Base-by-base conservation (phyloP, 92 coral and sea anemone genomes). In the Siderastrea radians region DNA sequence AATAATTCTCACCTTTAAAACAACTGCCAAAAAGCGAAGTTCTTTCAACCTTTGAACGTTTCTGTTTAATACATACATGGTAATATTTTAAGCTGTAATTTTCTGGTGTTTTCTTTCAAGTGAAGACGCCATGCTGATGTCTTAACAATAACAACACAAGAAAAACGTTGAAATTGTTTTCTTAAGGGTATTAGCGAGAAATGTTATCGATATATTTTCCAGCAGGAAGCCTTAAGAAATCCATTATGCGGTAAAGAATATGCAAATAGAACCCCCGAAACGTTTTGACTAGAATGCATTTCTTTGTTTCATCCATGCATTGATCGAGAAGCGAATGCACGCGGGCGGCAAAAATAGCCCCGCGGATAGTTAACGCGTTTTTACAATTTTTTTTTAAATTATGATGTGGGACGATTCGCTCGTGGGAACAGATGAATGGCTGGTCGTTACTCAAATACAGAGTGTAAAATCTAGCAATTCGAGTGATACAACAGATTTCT, bases 31-130 rank as follows among this genome's bases (percentile, higher is more conserved):
- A 11, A 61, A n/a, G 43, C 19, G 57, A 5, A 61, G 17, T 61
- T n/a, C 19, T 26, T 14, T 14, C n/a, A n/a, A 61, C 66, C 43
- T 61, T 19, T n/a, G 13, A 15, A 10, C 16, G 66, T 61, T 61
- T 61, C 16, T 61, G 17, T 61, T 61, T 6, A 1, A 61, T 12
- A 61, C 16, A 14, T 61, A 61, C 66, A 61, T 2, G 66, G 6
- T 7, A 6, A 57, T 61, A 38, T 67, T 43, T 67, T 9, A 3
- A 19, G 12, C 12, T 66, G 4, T 15, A 61, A 61, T 19, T 74
- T 53, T 44, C 65, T 75, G 80, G 80, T 75, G 80, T 1, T 75
- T 43, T 38, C 7, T 38, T 75, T 75, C 64, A 54, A 57, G 15
- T 57, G 50, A 12, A 58, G 14, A 55, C 64, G 16, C 16, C 80